Base-by-base conservation (phyloP, 37 sponge, comb jelly and placozoan genomes). In the Lycopodina hypogea region DNA sequence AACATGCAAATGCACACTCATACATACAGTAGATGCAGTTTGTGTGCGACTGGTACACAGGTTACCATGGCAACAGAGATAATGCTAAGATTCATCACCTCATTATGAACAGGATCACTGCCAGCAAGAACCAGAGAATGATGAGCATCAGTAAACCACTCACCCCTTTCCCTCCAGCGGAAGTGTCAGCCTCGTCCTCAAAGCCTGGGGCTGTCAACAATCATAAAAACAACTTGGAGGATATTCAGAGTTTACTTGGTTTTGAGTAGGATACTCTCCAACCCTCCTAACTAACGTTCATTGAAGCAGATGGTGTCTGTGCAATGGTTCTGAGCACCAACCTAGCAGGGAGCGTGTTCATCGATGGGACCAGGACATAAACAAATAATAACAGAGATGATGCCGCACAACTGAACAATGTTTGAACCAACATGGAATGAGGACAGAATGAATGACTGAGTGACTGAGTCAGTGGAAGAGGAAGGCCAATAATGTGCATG, bases 301-400 rank as follows among this genome's bases (percentile, higher is more conserved):
- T 76, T 69, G 77, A 83, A 83, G 48, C 84, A 83, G 38, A 51
- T 69, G 21, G 77, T 83, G 41, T 83, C 84, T 40, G 77, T 83
- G 56, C 84, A 83, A n/a, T 83, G 84, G 51, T 65, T 83, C 69
- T 83, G 84, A 1, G 77, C 58, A 11, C 67, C 69, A 35, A 83
- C 19, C 84, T 83, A 51, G 21, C 37, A 50, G 50, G 2, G 29
- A 9, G 34, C 7, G 39, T 14, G 67, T 30, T 30, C 12, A 42
- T 29, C 12, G 51, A n/a, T n/a, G n/a, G n/a, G n/a, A n/a, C n/a
- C n/a, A n/a, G 32, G 63, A 35, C 32, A 15, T 52, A 17, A 0
- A 30, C 0, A 9, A 37, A 26, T 35, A 19, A 32, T 59, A 28
- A 6, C 12, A 59, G 18, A 6, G 28, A 59, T 59, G 4, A 59